Evolutionary conservation across 2,888 invertebrate genomes (phyloP).

Genomic region (Cybosia mesomella): DNA sequence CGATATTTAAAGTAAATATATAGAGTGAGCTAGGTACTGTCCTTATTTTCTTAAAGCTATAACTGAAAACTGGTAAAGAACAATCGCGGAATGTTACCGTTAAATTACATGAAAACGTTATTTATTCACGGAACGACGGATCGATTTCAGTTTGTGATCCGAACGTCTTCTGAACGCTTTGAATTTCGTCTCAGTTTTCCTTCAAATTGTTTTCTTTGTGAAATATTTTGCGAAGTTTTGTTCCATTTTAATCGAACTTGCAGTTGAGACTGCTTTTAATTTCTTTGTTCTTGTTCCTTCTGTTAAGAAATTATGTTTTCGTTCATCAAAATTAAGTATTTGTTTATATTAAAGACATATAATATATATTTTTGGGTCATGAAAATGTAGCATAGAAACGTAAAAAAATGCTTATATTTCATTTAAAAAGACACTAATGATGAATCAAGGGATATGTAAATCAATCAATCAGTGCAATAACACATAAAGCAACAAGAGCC

Average conservation of each 20-base stretch:
- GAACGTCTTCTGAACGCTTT: slow-evolving; percentile 45
- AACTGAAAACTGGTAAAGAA: slow-evolving; percentile 55
- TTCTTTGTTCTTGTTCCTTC: slow-evolving; percentile 5
- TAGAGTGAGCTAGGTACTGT: background rate
- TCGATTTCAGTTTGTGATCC: slow-evolving; percentile 63
- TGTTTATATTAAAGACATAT: background rate
- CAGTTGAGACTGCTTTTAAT: slow-evolving; percentile 10
- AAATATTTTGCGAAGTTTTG: slow-evolving; percentile 40
- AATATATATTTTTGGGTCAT: background rate
- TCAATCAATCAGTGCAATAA: too few species aligned
- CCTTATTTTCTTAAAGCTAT: background rate
- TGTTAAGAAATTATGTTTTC: background rate
- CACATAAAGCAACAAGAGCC: too few species aligned
- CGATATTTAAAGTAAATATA: background rate
- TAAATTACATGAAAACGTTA: slow-evolving; percentile 72
- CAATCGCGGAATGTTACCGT: slow-evolving; percentile 67
- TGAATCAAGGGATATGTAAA: too few species aligned
- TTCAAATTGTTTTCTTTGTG: slow-evolving; percentile 53
- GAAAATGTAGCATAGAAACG: too few species aligned
- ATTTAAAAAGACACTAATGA: too few species aligned
- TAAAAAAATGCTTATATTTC: too few species aligned
- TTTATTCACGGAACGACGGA: slow-evolving; percentile 67
- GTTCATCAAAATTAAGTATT: background rate
- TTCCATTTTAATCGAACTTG: slow-evolving; percentile 37
- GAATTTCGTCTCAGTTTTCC: slow-evolving; percentile 40